Evolutionary conservation across 2,113 vertebrate species (phyloP), one percentile per base, ranked within the genome.

Genomic region (Psilopogon haemacephalus): DNA sequence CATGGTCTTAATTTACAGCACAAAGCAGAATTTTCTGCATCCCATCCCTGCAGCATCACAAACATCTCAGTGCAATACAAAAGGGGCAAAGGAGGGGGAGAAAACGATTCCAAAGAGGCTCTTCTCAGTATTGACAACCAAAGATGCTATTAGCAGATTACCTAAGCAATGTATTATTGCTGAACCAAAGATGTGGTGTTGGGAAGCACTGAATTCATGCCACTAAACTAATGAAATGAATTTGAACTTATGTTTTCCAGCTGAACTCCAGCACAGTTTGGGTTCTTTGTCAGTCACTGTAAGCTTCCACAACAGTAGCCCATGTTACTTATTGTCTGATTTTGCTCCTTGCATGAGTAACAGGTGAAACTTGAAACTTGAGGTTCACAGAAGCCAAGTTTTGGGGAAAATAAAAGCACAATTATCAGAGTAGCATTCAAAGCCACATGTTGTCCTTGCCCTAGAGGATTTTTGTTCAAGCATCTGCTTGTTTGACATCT

Each of bases 91-190:
- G 10, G 14, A 59, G 20, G 15, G 7, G 2, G 9, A 13, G 19
- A 15, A 69, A 93, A 35, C 0, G 0, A 52, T 81, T 90, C 67
- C 52, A 86, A 93, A 62, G 40, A 69, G 58, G 15, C 55, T 76
- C 54, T 21, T 82, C 82, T 55, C 56, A n/a, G 20, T 46, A 62
- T 46, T 37, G 82, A 75, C 54, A 46, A 9, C 40, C 62, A 75
- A 92, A 83, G 46, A 83, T 44, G 64, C 75, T 93, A 93, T 87
- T 94, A 91, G 91, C 60, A 93, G 84, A 90, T 91, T 95, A 87
- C 64, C 72, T 40, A 42, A 42, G 16, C 15, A 44, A 44, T 17
- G 16, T 44, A 44, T 17, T 44, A 44, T 44, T 44, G 42, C 42
- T 44, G 42, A 44, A 44, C 42, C 42, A 44, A 44, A 44, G 42